Percentiles rank a stretch among this genome's conserved stretches.
Evolutionary conservation across 2,113 vertebrate genomes (phyloP).

Genomic region (Perca fluviatilis): DNA sequence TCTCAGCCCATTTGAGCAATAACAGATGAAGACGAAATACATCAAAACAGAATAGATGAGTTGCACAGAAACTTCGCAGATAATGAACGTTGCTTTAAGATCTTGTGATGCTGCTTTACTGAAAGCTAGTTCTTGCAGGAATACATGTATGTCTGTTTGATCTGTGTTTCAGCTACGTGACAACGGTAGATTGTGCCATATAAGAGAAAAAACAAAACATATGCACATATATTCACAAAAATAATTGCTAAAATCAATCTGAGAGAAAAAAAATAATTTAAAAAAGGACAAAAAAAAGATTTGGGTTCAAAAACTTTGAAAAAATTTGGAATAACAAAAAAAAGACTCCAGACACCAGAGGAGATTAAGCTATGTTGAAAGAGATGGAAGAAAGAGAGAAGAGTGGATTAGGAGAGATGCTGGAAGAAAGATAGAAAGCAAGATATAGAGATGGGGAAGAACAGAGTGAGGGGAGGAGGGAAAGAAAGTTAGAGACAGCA

Average conservation of each 20-base stretch:
- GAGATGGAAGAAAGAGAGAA: slow-evolving; percentile 37
- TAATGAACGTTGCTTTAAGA: slow-evolving; percentile 23
- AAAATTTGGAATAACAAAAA: not conserved
- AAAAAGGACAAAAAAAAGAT: slow-evolving; percentile 1
- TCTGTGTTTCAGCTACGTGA: not conserved
- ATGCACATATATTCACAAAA: not conserved
- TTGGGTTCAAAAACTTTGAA: slow-evolving; percentile 15
- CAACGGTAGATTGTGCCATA: not conserved
- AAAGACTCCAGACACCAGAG: slow-evolving; percentile 10
- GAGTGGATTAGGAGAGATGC: slow-evolving; percentile 24
- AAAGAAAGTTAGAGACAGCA: slow-evolving; percentile 56
- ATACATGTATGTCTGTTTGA: slow-evolving; percentile 2
- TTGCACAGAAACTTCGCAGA: slow-evolving; percentile 22
- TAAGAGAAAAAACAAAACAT: not conserved
- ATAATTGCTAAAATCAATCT: slow-evolving; percentile 13
- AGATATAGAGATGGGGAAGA: slow-evolving; percentile 17
- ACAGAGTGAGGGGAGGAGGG: slow-evolving; percentile 1
- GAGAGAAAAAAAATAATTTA: not conserved
- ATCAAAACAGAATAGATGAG: slow-evolving; percentile 49
- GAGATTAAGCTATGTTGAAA: slow-evolving; percentile 33
- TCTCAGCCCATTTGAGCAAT: slow-evolving; percentile 24
- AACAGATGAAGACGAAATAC: slow-evolving; percentile 28
- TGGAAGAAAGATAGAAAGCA: slow-evolving; percentile 28
- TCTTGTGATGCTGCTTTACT: not conserved
- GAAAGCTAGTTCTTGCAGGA: not conserved